phyloP scores from a whole-genome alignment of 1,140 invertebrate species.

The Calephelis nemesis region DNA sequence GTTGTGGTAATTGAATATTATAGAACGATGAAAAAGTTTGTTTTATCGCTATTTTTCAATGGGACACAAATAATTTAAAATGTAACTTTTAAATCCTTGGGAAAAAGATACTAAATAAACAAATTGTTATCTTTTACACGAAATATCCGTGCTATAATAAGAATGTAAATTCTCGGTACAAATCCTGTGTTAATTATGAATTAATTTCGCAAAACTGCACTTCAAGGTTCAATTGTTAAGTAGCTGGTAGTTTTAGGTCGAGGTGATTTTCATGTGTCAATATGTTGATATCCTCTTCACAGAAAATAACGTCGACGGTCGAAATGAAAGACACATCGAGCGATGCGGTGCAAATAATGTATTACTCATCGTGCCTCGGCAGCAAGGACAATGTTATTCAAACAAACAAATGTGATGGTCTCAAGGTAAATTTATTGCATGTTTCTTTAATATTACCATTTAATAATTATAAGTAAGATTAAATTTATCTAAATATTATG shows the following conservation, averaged over 20 bases:
- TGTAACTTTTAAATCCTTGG: too few species aligned
- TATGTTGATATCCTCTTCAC: slow-evolving; percentile 39
- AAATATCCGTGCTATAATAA: neutral
- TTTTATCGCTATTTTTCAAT: too few species aligned
- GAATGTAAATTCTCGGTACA: too few species aligned
- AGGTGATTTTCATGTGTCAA: neutral
- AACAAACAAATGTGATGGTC: slow-evolving; percentile 91
- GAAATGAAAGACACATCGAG: slow-evolving; percentile 95
- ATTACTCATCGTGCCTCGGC: slow-evolving; percentile 92
- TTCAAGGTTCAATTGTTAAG: neutral
- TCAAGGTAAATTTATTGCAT: slow-evolving; percentile 60
- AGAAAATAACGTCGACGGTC: slow-evolving; percentile 95
- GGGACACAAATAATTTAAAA: too few species aligned
- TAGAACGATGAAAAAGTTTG: too few species aligned
- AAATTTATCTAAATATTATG: too few species aligned
- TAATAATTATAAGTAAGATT: too few species aligned
- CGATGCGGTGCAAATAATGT: slow-evolving; percentile 90
- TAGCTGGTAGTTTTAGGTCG: neutral
- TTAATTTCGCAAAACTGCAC: neutral
- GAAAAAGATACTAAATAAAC: too few species aligned
- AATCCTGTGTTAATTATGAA: neutral
- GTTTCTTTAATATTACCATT: too few species aligned
- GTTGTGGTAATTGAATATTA: too few species aligned
- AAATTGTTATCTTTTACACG: too few species aligned
- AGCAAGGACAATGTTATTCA: slow-evolving; percentile 77